Evolutionary conservation across 1,140 invertebrate genomes (phyloP), one percentile per base, ranked within the genome.

Genomic region (Bactericera cockerelli): DNA sequence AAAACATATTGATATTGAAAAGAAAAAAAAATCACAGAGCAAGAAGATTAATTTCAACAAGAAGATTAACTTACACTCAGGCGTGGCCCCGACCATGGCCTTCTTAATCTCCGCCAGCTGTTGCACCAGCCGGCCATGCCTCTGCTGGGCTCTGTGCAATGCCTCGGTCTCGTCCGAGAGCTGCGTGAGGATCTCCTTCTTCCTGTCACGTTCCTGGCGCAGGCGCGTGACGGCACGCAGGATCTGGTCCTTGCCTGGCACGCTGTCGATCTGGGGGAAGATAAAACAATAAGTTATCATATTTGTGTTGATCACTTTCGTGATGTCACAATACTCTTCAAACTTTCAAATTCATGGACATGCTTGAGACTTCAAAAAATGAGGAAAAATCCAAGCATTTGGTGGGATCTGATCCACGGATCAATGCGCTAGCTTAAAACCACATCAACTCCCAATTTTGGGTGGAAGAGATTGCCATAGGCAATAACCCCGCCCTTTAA

Each of bases 141-240:
- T 73, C 65, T 80, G 77, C 59, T 81, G 77, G 21, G 72, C 65
- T 57, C 78, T 74, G 39, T 72, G 70, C 22, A 79, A 71, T 28
- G 71, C 67, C 59, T 73, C 72, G 24, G 72, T 70, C 67, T 81
- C 78, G 49, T 79, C 74, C 42, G 75, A 72, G 74, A 78, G 76
- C 75, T 86, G 77, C 62, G 75, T 70, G 65, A 72, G 62, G 26
- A 89, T 68, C 66, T 86, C 84, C 58, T 81, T 79, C 61, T 84
- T 79, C 59, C 79, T 77, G 66, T 89, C 86, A 67, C 80, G 76
- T 72, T 90, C 87, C 33, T 79, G 63, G 59, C 87, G 74, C 24
- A 89, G 72, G 61, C 76, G 75, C 65, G 79, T 77, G 13, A 85
- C 84, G 14, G 81, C 79, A 65, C 81, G 77, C 61, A 91, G 70